Evolutionary conservation across 2,113 vertebrate genomes (phyloP).

Genomic region (Tor tambroides): DNA sequence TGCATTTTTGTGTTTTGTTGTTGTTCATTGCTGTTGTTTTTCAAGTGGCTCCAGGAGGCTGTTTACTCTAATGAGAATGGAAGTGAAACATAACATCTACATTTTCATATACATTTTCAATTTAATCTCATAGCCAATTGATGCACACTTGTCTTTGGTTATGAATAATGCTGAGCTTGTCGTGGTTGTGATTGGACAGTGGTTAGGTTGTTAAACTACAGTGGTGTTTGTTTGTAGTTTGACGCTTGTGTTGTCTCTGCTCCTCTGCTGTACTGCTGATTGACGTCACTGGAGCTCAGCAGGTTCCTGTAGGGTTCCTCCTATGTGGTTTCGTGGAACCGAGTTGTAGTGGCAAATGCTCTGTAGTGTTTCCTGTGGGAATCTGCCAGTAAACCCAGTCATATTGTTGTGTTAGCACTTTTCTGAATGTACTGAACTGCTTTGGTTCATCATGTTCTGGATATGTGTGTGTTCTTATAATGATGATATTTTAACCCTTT

Average conservation of each 20-base stretch:
- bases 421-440: slow-evolving; percentile 16
- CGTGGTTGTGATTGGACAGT: neutral
- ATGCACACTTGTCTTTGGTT: neutral
- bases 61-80: slow-evolving; percentile 3
- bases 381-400: neutral
- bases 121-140: neutral
- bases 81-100: neutral
- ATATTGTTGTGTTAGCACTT: slow-evolving; percentile 30
- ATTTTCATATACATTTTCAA: neutral
- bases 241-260: slow-evolving; percentile 18
- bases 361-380: slow-evolving; percentile 5
- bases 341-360: slow-evolving; percentile 10
- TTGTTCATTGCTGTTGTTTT: neutral
- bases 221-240: neutral
- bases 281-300: slow-evolving; percentile 36
- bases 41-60: neutral
- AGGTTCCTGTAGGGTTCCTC: slow-evolving; percentile 41
- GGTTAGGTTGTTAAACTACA: neutral
- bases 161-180: neutral
- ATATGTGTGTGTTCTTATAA: neutral
- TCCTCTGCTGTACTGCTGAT: slow-evolving; percentile 31
- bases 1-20: neutral
- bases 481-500: neutral
- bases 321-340: slow-evolving; percentile 27
- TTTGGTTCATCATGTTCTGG: neutral